Evolutionary conservation across 2,113 vertebrate species (phyloP), one percentile per base, ranked within the genome.

Genomic region (Halcyon senegalensis): DNA sequence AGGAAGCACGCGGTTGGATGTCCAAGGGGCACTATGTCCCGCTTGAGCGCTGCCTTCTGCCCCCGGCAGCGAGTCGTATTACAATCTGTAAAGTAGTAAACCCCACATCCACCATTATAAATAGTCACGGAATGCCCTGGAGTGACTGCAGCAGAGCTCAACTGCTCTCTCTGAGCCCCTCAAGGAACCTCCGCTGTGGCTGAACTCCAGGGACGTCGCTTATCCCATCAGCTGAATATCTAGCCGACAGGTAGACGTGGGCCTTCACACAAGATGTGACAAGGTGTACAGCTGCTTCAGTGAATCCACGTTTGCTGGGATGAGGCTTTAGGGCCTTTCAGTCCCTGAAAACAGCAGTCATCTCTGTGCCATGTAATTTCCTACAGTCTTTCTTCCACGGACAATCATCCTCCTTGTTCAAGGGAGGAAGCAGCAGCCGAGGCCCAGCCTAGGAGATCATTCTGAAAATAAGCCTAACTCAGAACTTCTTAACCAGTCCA

Each of bases 201-300:
- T 93, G 87, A 64, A 84, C 77, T 89, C 62, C 33, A 72, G 83
- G 84, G 92, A 82, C 89, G 87, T 90, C 73, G 46, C 80, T 96
- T 94, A 92, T 41, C 44, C 89, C 69, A 63, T 94, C 93, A 89
- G 77, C 81, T 83, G 87, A 68, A n/a, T 76, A 94, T 96, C 94
- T 96, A 85, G 63, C 82, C 95, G 96, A 96, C 93, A 97, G 95
- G 95, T 96, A 95, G 91, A 96, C 60, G 55, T 37, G 84, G 91
- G 91, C 91, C 89, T 85, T 96, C 89, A 66, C 92, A 95, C 95
- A 76, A 92, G 95, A 96, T 96, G 84, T 89, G 96, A 97, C 96
- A 96, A 93, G 87, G 95, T 94, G 50, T 84, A 89, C 80, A 73
- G 92, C 87, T 96, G 80, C 80, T 94, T 80, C 86, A 92, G 53